Percentiles rank a stretch among this genome's conserved stretches.
These are phyloP conservation scores for Carassius gibelio DNA, from an alignment of 2,113 vertebrate genomes.

Conservation along the genomic window DNA sequence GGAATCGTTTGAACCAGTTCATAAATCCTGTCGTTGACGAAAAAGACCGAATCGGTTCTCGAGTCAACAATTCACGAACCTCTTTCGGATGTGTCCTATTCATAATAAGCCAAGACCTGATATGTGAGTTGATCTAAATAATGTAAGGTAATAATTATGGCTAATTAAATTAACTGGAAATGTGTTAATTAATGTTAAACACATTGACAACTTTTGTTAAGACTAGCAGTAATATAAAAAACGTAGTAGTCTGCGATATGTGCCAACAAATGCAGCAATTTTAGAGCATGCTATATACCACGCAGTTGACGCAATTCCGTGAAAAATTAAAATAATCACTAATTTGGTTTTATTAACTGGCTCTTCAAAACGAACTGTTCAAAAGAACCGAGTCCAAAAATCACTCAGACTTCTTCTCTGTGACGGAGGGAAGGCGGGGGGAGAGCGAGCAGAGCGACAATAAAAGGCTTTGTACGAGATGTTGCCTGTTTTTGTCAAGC, in stretches of 20 bases:
- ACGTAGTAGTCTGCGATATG: no score
- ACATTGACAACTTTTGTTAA: not conserved
- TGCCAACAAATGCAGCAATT: not conserved
- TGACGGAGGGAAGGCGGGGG: not conserved
- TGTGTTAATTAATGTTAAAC: not conserved
- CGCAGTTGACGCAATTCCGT: slow-evolving; percentile 2
- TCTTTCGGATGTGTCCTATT: not conserved
- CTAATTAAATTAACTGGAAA: not conserved
- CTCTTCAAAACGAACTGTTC: not conserved
- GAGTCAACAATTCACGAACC: not conserved
- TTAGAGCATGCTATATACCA: not conserved
- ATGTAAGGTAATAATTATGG: not conserved
- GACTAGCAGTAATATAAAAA: no score
- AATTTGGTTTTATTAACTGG: not conserved
- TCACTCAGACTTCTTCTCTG: not conserved
- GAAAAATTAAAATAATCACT: not conserved
- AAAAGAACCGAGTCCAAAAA: slow-evolving; percentile 8
- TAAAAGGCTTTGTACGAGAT: not conserved
- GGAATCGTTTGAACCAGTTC: slow-evolving; percentile 11
- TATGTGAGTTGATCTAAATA: not conserved
- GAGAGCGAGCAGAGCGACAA: slow-evolving; percentile 48
- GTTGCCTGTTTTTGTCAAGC: not conserved
- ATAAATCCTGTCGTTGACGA: not conserved
- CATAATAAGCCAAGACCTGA: not conserved
- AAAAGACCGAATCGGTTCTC: not conserved